phyloP scores from a whole-genome alignment of 2,888 invertebrate genomes.

The Laspeyria flexula region DNA sequence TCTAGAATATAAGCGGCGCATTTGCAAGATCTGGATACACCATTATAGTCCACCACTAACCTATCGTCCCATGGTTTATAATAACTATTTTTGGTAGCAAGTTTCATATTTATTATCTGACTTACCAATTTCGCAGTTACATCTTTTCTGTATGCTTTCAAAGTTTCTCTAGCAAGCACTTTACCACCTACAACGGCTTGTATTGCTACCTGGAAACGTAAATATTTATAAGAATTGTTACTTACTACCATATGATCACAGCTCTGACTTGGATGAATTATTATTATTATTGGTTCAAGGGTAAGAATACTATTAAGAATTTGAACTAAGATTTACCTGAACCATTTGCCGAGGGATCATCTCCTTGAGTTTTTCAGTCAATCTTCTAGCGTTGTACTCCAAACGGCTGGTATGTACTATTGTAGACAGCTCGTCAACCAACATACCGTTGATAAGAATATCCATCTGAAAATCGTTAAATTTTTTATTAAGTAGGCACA shows the following conservation, averaged over 20 bases:
- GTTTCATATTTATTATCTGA: conserved; percentile 13
- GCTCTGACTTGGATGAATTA: too few species aligned
- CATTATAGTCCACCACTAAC: too few species aligned
- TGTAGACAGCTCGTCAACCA: conserved; percentile 93
- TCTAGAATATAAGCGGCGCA: too few species aligned
- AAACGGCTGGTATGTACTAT: conserved; percentile 92
- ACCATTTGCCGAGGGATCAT: conserved; percentile 96
- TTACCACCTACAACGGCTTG: conserved; percentile 93
- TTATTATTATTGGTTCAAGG: too few species aligned
- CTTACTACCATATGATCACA: too few species aligned
- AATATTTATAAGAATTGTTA: too few species aligned
- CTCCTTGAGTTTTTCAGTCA: conserved; percentile 92
- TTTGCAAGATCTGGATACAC: too few species aligned
- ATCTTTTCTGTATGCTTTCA: conserved; percentile 96
- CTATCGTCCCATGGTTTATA: too few species aligned
- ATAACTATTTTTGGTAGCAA: too few species aligned
- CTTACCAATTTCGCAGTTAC: conserved; percentile 96
- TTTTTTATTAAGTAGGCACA: too few species aligned
- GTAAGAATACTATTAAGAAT: too few species aligned
- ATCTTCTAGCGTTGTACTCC: conserved; percentile 87
- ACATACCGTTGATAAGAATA: conserved; percentile 91
- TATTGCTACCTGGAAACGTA: conserved; percentile 88
- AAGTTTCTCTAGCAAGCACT: conserved; percentile 93
- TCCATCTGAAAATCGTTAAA: conserved; percentile 85
- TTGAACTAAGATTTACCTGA: too few species aligned